Evolutionary conservation across 2,888 invertebrate genomes (phyloP).

Genomic region (Tinea trinotella): DNA sequence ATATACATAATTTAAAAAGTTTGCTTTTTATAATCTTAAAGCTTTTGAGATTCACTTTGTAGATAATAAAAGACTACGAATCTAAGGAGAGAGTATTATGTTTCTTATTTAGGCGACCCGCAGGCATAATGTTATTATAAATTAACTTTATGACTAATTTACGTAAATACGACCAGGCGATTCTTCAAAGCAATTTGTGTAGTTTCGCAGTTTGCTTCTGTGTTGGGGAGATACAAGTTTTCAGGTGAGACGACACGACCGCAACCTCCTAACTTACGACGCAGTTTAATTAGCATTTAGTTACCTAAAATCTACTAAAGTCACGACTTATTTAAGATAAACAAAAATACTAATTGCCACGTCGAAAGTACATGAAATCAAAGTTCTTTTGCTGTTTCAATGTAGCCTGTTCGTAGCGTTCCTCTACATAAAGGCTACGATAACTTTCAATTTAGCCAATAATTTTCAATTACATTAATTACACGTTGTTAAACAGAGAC

Average conservation of each 20-base stretch:
- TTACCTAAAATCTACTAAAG: background rate
- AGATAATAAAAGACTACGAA: too few species aligned
- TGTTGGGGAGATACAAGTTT: constrained; percentile 1
- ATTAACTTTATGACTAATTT: background rate
- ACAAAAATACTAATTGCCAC: background rate
- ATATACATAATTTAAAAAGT: too few species aligned
- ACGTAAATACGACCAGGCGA: background rate
- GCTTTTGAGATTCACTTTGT: too few species aligned
- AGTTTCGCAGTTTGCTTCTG: constrained; percentile 1
- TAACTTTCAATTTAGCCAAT: too few species aligned
- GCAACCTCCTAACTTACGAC: background rate
- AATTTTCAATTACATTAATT: too few species aligned
- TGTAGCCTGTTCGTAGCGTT: background rate
- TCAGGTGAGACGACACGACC: background rate
- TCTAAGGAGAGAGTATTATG: too few species aligned
- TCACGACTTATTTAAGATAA: background rate
- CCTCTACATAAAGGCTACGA: too few species aligned
- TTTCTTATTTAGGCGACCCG: too few species aligned
- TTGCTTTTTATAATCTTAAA: too few species aligned
- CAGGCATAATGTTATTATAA: too few species aligned
- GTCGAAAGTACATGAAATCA: too few species aligned
- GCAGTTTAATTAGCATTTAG: constrained; percentile 2
- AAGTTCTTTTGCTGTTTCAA: background rate
- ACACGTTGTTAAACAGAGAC: too few species aligned
- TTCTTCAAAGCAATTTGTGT: background rate